Evolutionary conservation across 2,113 vertebrate species (phyloP).

Genomic region (Falco punctatus): DNA sequence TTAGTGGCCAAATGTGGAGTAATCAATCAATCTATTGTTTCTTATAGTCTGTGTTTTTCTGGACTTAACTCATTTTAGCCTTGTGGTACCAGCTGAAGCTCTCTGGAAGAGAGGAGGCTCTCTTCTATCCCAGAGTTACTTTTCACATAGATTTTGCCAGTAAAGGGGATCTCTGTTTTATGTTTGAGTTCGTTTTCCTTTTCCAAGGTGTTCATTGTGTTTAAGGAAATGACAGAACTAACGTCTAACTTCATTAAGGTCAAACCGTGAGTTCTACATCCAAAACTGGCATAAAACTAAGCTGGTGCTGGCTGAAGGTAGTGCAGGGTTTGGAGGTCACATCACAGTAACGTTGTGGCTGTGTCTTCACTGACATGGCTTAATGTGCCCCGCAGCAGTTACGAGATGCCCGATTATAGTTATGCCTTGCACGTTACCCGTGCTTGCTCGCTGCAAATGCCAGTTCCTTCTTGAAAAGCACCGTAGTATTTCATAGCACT

Average conservation of each 20-base stretch:
- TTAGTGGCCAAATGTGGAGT: background rate
- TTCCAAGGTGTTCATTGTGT: background rate
- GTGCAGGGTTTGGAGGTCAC: background rate
- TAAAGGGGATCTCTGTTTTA: background rate
- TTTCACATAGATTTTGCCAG: background rate
- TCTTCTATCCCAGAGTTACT: background rate
- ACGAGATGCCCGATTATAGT: background rate
- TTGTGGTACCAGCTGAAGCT: background rate
- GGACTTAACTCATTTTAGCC: background rate
- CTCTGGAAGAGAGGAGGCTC: background rate
- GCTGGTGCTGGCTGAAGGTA: background rate
- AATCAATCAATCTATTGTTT: background rate
- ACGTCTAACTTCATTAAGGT: background rate
- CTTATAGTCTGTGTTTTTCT: background rate
- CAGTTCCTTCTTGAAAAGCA: background rate
- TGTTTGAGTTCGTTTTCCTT: background rate
- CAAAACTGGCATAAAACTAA: background rate
- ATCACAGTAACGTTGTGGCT: background rate
- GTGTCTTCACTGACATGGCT: background rate
- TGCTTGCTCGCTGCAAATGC: background rate
- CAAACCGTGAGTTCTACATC: background rate
- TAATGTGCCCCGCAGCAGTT: background rate
- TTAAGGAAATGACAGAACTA: background rate
- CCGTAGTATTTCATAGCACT: accelerated
- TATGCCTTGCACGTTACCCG: background rate